Base-by-base conservation (phyloP, 2,888 invertebrate species). In the Nomada hirtipes region DNA sequence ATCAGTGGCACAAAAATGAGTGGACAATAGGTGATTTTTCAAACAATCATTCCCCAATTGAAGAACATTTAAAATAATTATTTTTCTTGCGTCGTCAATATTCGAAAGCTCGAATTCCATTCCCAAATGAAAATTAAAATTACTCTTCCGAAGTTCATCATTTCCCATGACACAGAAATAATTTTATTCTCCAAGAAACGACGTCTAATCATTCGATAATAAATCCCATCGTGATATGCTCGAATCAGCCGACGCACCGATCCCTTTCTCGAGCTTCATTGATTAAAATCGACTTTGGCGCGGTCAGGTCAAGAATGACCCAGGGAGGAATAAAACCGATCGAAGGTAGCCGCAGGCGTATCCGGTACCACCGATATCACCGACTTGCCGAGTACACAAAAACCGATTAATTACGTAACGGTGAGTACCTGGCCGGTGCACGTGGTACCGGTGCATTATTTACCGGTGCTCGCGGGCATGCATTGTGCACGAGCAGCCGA, bases 401-500 rank as follows among this genome's bases (percentile, higher is more conserved):
- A 82, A 78, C 10, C 74, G 73, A 77, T 81, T 81, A 81, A 81
- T 81, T 81, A 60, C 63, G 64, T 61, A 63, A 18, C 52, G n/a
- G 47, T 20, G 26, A 29, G 29, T 18, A 36, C 52, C n/a, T 47
- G 7, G 15, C 36, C 9, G 29, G 29, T 20, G n/a, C 68, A 59
- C 59, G 78, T 70, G 15, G 79, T 47, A 60, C 70, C 50, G 47
- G 63, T 20, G 61, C 64, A 73, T 81, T 76, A 73, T 73, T 76
- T 47, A 53, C 57, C 29, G 47, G 23, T 50, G 76, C 42, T 69
- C 80, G 64, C 73, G 64, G 75, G 68, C 75, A 59, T 63, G 63
- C 68, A 82, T 75, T 79, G 82, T 79, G 36, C 75, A 75, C 44
- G 72, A 53, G 59, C 72, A 72, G 67, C 71, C 79, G 71, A 53